A percentile compares a stretch with the other conserved stretches of the same genome.
Conservation (phyloP, 53 echinoderm and acorn worm genomes). For the Apostichopus leukothele region DNA sequence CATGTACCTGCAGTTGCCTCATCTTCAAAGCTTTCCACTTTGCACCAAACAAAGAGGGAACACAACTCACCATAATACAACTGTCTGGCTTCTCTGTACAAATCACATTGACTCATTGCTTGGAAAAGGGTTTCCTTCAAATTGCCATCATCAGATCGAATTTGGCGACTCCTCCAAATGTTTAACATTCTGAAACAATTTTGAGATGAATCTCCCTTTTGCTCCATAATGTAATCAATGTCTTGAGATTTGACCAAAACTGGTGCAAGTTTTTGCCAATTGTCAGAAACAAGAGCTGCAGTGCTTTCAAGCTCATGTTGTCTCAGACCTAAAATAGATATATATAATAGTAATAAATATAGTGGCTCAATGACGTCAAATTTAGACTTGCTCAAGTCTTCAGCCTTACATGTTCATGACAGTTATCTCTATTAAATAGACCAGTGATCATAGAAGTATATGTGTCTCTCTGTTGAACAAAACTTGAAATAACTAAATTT, state of each 20-base stretch:
- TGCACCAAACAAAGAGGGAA: too few species aligned
- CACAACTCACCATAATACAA: neutral
- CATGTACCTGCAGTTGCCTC: too few species aligned
- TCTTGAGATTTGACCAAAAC: neutral
- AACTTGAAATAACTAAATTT: too few species aligned
- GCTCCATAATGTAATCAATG: neutral
- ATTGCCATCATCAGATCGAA: neutral
- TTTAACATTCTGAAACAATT: neutral
- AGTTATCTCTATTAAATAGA: too few species aligned
- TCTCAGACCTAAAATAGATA: neutral
- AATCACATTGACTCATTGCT: neutral
- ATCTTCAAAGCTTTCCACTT: too few species aligned
- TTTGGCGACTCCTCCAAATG: neutral
- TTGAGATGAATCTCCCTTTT: neutral
- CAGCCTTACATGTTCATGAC: too few species aligned
- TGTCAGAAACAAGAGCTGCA: neutral
- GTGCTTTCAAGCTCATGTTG: neutral
- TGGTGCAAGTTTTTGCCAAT: neutral
- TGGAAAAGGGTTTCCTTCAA: neutral
- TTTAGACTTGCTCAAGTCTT: too few species aligned
- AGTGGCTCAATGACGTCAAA: too few species aligned
- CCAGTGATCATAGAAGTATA: too few species aligned
- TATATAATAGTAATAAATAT: too few species aligned
- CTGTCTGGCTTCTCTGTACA: conserved; percentile 1
- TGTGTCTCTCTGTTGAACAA: too few species aligned